Percentiles rank a stretch among this genome's conserved stretches.
Evolutionary conservation across 2,797 vertebrate species (phyloP).

Genomic region (Sebastiscus albofasciatus): DNA sequence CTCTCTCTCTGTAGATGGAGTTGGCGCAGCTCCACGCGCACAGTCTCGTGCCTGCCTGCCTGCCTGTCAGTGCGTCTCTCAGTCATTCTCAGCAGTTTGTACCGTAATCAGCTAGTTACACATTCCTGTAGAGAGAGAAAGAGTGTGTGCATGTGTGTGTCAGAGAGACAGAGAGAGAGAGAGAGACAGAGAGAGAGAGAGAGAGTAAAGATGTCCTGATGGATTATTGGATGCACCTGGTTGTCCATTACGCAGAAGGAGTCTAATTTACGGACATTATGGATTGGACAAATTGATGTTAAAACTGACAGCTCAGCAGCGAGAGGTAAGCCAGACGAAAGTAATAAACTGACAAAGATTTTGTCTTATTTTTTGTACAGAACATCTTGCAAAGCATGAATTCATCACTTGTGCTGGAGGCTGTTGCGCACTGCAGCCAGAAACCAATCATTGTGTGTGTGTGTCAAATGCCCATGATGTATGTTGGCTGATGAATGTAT

Average conservation of each 20-base stretch:
- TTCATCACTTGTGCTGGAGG: background rate
- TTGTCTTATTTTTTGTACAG: background rate
- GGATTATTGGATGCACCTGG: conserved; percentile 45
- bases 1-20: background rate
- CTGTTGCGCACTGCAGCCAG: conserved; percentile 6
- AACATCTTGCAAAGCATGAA: background rate
- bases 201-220: conserved; percentile 24
- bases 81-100: conserved; percentile 3
- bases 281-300: conserved; percentile 33
- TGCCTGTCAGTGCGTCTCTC: conserved; percentile 12
- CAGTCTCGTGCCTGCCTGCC: background rate
- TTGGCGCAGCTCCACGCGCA: conserved; percentile 25
- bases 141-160: background rate
- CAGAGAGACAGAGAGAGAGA: background rate
- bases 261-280: conserved; percentile 28
- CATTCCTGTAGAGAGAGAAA: conserved; percentile 43
- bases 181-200: conserved; percentile 1
- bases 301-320: background rate
- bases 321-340: conserved; percentile 48
- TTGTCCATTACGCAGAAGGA: conserved; percentile 42
- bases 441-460: background rate
- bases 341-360: background rate
- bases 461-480: background rate
- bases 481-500: background rate
- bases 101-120: conserved; percentile 5